Conservation (phyloP, 2,888 invertebrate species). For the Epirrhoe alternata region DNA sequence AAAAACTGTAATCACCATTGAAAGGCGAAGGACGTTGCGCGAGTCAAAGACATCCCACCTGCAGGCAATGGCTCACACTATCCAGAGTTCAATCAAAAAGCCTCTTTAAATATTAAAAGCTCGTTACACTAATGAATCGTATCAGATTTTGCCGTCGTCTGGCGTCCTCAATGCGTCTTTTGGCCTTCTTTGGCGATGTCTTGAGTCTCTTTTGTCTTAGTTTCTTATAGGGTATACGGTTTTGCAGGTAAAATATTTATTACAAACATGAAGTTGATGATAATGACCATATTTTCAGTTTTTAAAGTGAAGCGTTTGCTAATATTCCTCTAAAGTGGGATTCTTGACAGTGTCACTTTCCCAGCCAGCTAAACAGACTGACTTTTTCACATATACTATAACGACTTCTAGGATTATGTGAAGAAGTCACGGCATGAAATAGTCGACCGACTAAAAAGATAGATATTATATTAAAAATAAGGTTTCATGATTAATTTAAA, state of each 20-base stretch:
- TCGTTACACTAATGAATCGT: conserved; percentile 85
- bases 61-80: conserved; percentile 69
- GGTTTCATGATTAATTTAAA: too few relatives aligned
- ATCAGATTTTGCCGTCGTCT: conserved; percentile 79
- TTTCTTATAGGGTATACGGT: conserved; percentile 44
- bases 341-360: too few relatives aligned
- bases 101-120: conserved; percentile 81
- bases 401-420: too few relatives aligned
- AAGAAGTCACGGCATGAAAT: too few relatives aligned
- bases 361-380: too few relatives aligned
- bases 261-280: conserved; percentile 12
- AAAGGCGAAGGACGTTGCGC: conserved; percentile 53
- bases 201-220: conserved; percentile 64
- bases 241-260: conserved; percentile 39
- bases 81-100: conserved; percentile 79
- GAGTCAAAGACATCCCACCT: conserved; percentile 60
- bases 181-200: conserved; percentile 64
- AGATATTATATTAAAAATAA: too few relatives aligned
- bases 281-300: too few relatives aligned
- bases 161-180: conserved; percentile 69
- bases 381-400: too few relatives aligned
- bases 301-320: too few relatives aligned
- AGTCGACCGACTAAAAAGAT: too few relatives aligned
- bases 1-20: conserved; percentile 57
- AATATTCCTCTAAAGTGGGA: too few relatives aligned